Evolutionary conservation across 2,113 vertebrate species (phyloP), one percentile per base, ranked within the genome.

Genomic region (Piaya cayana): DNA sequence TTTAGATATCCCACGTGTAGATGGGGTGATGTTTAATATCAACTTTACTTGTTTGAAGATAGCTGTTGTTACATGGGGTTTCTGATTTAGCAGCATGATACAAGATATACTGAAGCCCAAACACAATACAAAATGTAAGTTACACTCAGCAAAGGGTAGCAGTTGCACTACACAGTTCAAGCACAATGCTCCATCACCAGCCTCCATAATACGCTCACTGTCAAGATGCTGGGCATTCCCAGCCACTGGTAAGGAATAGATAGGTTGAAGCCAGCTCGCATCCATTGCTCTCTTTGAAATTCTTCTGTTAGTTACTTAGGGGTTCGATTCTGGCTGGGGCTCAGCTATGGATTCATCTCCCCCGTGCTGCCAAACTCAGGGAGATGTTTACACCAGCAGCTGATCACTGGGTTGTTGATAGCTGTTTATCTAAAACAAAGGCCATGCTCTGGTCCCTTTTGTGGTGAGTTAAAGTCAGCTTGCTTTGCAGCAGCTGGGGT

Each of bases 301-400:
- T 36, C 36, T 74, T 43, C 15, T 15, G 50, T 53, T 88, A 19
- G 50, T 53, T 88, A 19, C 13, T 79, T 64, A 39, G 30, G 7
- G 63, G 59, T 52, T 74, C 5, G 36, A 18, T 12, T 82, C 12
- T 39, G 0, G 11, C 5, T 20, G 36, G 26, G 23, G 45, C 36
- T 67, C 52, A 75, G 45, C 36, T 67, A 43, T 1, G 0, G 11
- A 36, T 50, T 82, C 17, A 18, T 76, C 49, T 10, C 20, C 5
- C 4, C 18, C 37, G 0, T 71, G 50, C 26, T 13, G 43, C n/a
- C 22, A 30, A 18, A 8, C 22, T 50, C 0, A 0, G 15, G 26
- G 32, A 68, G 47, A 17, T 18, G 43, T 45, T 86, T 30, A 80
- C 43, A 36, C n/a, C 27, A 53, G 8, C 23, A 27, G 15, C 1